These are phyloP conservation scores for Petrocephalus schoutedeni DNA, from an alignment of 2,797 vertebrate genomes.

Conservation along the genomic window DNA sequence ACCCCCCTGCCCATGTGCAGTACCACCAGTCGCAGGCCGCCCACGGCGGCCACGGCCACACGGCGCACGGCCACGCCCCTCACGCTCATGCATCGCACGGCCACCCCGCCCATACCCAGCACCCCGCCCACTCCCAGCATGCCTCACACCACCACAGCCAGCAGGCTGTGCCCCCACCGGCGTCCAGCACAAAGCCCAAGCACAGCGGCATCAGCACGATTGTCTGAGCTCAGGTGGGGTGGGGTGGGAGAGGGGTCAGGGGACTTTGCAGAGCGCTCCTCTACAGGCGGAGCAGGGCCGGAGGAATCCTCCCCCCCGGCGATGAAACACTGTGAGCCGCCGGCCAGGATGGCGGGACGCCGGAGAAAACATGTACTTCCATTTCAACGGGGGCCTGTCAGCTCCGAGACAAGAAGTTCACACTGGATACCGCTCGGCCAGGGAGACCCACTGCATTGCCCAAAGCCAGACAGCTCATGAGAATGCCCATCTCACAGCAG, in stretches of 20 bases:
- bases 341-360: slow-evolving; percentile 31
- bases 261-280: slow-evolving; percentile 2
- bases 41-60: slow-evolving; percentile 54
- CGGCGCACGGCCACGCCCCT: slow-evolving; percentile 38
- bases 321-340: slow-evolving; percentile 34
- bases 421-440: slow-evolving; percentile 47
- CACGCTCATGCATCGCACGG: slow-evolving; percentile 8
- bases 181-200: slow-evolving; percentile 78
- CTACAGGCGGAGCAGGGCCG: background rate
- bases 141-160: slow-evolving; percentile 64
- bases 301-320: slow-evolving; percentile 30
- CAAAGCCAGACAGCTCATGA: slow-evolving; percentile 24
- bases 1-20: slow-evolving; percentile 80
- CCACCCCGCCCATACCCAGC: slow-evolving; percentile 54
- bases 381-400: slow-evolving; percentile 49
- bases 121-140: slow-evolving; percentile 60
- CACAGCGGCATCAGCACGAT: slow-evolving; percentile 96
- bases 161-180: slow-evolving; percentile 47
- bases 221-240: slow-evolving; percentile 65
- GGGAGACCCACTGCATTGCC: slow-evolving; percentile 32
- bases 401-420: slow-evolving; percentile 39
- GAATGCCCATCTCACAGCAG: slow-evolving; percentile 18
- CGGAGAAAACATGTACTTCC: slow-evolving; percentile 33
- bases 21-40: slow-evolving; percentile 60
- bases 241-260: background rate